Evolutionary conservation across 2,888 invertebrate species (phyloP), one percentile per base, ranked within the genome.

Genomic region (Odiellus spinosus): DNA sequence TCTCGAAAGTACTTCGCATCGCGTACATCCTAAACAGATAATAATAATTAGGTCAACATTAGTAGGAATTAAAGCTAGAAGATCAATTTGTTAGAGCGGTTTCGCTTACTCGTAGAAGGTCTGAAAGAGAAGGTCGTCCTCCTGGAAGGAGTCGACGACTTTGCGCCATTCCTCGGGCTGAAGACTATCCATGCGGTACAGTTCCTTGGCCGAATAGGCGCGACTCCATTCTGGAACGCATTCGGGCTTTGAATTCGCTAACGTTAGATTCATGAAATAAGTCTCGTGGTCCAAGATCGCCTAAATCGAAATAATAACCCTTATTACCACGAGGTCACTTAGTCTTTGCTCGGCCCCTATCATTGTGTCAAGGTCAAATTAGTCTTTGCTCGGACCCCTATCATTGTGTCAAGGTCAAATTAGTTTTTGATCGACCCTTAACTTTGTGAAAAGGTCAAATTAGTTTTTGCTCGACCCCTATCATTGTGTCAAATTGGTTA

Each of bases 181-280:
- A 14, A 93, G 68, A 3, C 83, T 82, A 40, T 78, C 71, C 82
- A 93, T 80, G 59, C 80, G 77, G 64, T 86, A 91, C 0, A 85
- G 80, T 45, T 83, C 78, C 50, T 82, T 71, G 2, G 56, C 54
- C 15, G 53, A 48, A 46, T 58, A 88, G 55, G 87, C 69, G 65
- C 87, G 85, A 64, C 83, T 82, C 87, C 88, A 90, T 57, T 85
- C 81, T 2, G 83, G 70, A 26, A 26, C 8, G 8, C 26, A 26
- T 32, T 59, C 51, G n/a, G 54, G 55, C 3, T 59, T 55, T 19
- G 59, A 55, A 67, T 95, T 95, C 1, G 93, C 91, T 65, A 87
- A 85, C 56, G 87, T 82, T 48, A 95, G 67, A 66, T 95, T 90
- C 82, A 93, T 84, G 41, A 86, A 83, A 86, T 90, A 93, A 1